phyloP scores from a whole-genome alignment of 1,140 invertebrate species.

The Cotesia typhae region DNA sequence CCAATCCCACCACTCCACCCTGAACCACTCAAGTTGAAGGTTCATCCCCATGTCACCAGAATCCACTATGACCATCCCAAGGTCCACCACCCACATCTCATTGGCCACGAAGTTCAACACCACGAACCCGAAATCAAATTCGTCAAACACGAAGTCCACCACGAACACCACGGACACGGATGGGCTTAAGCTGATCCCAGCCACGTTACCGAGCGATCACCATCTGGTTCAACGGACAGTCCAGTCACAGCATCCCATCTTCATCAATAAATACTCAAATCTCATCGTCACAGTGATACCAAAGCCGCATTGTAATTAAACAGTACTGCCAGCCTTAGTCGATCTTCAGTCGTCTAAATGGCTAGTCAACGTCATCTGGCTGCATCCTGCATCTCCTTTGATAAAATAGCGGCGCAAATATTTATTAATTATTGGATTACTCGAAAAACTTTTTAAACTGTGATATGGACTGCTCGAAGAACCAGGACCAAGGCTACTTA shows the following conservation, averaged over 20 bases:
- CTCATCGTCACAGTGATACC: constrained; percentile 22
- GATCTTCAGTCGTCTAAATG: neutral
- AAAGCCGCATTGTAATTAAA: neutral
- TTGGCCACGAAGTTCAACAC: constrained; percentile 53
- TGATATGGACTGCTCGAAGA: too few species aligned
- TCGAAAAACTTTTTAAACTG: neutral
- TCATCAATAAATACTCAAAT: constrained; percentile 36
- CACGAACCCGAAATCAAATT: constrained; percentile 55
- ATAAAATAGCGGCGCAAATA: too few species aligned
- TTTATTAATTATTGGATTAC: neutral
- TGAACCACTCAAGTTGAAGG: constrained; percentile 54
- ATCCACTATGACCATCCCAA: constrained; percentile 52
- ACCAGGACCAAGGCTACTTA: too few species aligned
- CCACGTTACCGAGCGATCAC: constrained; percentile 25
- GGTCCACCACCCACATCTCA: constrained; percentile 55
- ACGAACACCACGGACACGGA: constrained; percentile 43
- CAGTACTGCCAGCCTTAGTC: neutral
- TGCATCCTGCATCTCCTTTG: constrained; percentile 31
- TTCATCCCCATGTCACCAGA: constrained; percentile 46
- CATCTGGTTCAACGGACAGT: neutral
- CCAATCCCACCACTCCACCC: constrained; percentile 57
- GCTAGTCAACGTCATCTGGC: constrained; percentile 1
- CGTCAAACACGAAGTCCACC: constrained; percentile 50
- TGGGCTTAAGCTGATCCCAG: constrained; percentile 32
- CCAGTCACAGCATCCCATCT: neutral